Conservation (phyloP, 1,140 invertebrate species). For the Caerostris extrusa region DNA sequence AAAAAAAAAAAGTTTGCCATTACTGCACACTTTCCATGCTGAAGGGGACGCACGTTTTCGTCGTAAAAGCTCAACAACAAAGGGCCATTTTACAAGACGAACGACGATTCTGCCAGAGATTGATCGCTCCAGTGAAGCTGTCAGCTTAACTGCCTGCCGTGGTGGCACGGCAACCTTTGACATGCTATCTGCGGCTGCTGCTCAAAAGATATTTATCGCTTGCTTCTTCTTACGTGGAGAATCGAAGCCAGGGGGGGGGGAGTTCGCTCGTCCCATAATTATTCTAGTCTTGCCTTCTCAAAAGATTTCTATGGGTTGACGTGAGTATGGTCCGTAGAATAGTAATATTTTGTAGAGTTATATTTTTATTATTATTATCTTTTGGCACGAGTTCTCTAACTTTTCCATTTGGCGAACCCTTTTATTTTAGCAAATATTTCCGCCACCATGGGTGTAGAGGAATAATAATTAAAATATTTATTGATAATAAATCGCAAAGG, state of each 20-base stretch:
- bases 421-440: no score
- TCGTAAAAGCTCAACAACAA: background rate
- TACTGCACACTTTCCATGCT: background rate
- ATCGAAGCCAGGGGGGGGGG: background rate
- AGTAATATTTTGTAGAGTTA: no score
- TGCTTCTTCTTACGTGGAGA: background rate
- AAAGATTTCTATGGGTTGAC: no score
- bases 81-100: background rate
- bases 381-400: no score
- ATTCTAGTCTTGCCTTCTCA: no score
- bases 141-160: background rate
- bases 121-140: background rate
- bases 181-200: background rate
- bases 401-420: no score
- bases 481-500: no score
- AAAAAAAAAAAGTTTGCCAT: background rate
- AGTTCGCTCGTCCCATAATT: background rate
- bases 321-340: no score
- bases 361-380: no score
- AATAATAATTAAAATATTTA: no score
- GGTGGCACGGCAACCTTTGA: background rate
- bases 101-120: background rate
- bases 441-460: no score
- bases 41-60: background rate
- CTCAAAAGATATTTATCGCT: background rate